phyloP scores from a whole-genome alignment of 2,113 vertebrate genomes.

The Pituophis catenifer region DNA sequence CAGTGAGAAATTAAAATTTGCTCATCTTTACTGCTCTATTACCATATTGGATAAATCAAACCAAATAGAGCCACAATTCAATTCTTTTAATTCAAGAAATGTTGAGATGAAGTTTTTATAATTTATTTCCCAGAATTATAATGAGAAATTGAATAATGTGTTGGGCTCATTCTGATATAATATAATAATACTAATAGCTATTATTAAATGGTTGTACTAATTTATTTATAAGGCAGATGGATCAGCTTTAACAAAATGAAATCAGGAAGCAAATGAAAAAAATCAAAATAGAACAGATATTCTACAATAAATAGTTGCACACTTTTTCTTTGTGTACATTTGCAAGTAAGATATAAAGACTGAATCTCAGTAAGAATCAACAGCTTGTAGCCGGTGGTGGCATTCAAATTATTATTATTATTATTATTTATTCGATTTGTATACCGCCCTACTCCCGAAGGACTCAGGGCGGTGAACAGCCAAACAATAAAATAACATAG shows the following conservation, averaged over 20 bases:
- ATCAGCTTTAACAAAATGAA: background rate
- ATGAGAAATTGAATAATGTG: background rate
- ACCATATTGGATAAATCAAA: constrained; percentile 71
- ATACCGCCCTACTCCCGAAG: no score
- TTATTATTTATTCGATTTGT: no score
- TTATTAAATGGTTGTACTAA: background rate
- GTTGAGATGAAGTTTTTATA: background rate
- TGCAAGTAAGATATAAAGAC: background rate
- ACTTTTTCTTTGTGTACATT: background rate
- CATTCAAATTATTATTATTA: no score
- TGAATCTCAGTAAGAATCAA: constrained; percentile 5
- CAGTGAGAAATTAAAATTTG: constrained; percentile 68
- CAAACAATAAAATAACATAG: no score
- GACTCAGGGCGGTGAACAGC: no score
- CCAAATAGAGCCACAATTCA: constrained; percentile 60
- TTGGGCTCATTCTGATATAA: background rate
- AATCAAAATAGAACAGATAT: background rate
- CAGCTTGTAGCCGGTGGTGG: background rate
- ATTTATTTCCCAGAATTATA: constrained; percentile 15
- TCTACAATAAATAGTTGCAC: background rate
- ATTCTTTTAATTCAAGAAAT: constrained; percentile 28
- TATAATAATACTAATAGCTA: background rate
- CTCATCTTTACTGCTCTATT: constrained; percentile 67
- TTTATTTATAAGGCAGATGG: rapidly evolving
- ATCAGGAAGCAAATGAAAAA: background rate